Conservation (phyloP, 2,888 invertebrate species). For the Schrankia costaestrigalis region DNA sequence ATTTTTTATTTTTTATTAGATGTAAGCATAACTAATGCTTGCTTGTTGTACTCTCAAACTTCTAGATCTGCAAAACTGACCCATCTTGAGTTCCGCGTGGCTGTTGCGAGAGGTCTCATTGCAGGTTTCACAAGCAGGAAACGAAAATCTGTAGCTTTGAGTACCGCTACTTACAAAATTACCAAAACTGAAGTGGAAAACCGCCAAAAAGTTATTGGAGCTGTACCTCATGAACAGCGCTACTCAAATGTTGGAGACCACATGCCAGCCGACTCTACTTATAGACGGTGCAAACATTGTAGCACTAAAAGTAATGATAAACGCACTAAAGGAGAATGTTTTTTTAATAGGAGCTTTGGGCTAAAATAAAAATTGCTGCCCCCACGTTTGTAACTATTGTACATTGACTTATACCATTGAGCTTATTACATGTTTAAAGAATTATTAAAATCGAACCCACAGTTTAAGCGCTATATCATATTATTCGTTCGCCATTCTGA, state of each 20-base stretch:
- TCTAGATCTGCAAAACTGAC: constrained; percentile 16
- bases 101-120: constrained; percentile 23
- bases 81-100: constrained; percentile 26
- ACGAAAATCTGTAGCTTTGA: constrained; percentile 1
- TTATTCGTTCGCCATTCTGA: too few species aligned
- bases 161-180: neutral
- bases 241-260: constrained; percentile 1
- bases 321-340: neutral
- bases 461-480: too few species aligned
- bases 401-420: too few species aligned
- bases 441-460: too few species aligned
- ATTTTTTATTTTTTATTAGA: constrained; percentile 33
- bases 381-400: too few species aligned
- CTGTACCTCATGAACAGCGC: constrained; percentile 1
- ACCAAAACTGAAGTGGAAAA: neutral
- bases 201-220: neutral
- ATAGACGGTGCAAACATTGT: constrained; percentile 3
- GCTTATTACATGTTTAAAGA: too few species aligned
- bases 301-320: constrained; percentile 3
- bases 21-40: constrained; percentile 27
- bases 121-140: constrained; percentile 19
- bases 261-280: constrained; percentile 1
- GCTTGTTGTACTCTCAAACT: constrained; percentile 18
- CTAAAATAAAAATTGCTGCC: too few species aligned
- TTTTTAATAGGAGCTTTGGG: too few species aligned